These are phyloP conservation scores for Sebastes nivosus DNA, from an alignment of 2,797 vertebrate species.

Conservation along the genomic window DNA sequence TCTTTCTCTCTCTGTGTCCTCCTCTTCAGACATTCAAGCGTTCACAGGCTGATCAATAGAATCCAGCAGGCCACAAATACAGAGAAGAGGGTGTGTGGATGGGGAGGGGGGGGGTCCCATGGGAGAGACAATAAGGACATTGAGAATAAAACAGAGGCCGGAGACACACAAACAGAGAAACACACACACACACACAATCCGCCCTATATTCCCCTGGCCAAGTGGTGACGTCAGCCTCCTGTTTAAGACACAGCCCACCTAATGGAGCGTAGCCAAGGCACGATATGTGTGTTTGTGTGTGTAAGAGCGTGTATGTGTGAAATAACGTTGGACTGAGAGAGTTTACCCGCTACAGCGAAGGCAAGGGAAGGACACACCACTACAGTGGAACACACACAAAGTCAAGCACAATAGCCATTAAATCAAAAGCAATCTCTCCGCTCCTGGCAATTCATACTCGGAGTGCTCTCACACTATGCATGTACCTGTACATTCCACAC, in stretches of 20 bases:
- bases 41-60: constrained; percentile 81
- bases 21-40: constrained; percentile 71
- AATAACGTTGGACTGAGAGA: constrained; percentile 59
- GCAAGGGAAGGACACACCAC: constrained; percentile 62
- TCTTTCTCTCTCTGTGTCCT: constrained; percentile 33
- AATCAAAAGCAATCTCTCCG: constrained; percentile 74
- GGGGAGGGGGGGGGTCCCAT: constrained; percentile 24
- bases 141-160: constrained; percentile 71
- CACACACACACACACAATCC: constrained; percentile 32
- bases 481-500: constrained; percentile 21
- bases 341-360: constrained; percentile 53
- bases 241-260: constrained; percentile 74
- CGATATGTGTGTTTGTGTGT: constrained; percentile 34
- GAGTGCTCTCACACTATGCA: constrained; percentile 50
- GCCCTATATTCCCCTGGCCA: constrained; percentile 62
- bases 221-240: constrained; percentile 74
- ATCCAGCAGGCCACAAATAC: constrained; percentile 75
- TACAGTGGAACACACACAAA: constrained; percentile 65
- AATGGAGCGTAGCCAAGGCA: constrained; percentile 77
- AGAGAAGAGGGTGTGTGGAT: constrained; percentile 41
- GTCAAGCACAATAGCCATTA: constrained; percentile 69
- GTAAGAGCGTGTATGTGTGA: constrained; percentile 48
- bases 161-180: constrained; percentile 43
- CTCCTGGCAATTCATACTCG: constrained; percentile 58
- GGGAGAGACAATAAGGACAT: constrained; percentile 78